phyloP scores from a whole-genome alignment of 2,888 invertebrate genomes.

The Sinhomidia bicolor region DNA sequence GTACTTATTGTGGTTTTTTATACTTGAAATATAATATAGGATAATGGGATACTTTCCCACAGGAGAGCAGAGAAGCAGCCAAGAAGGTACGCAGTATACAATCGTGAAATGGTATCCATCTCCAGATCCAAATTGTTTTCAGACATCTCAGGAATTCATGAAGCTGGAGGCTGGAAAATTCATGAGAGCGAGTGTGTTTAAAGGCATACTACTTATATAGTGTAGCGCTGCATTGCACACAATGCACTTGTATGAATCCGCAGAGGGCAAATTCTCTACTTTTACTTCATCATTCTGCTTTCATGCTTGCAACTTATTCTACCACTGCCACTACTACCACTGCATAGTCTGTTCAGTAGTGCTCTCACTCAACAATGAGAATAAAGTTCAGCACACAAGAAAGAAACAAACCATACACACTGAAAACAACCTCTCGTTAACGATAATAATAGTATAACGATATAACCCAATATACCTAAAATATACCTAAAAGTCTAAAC shows the following conservation, averaged over 20 bases:
- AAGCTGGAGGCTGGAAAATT: constrained; percentile 24
- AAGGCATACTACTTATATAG: not conserved
- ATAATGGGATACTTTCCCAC: not conserved
- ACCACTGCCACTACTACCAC: too few species aligned
- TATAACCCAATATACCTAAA: not conserved
- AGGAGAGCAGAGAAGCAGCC: too few species aligned
- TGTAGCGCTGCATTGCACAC: not conserved
- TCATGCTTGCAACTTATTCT: not conserved
- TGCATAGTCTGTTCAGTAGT: too few species aligned
- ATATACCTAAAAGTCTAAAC: not conserved
- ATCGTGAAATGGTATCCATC: not conserved
- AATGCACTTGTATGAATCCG: not conserved
- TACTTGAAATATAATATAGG: not conserved
- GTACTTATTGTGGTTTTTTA: constrained; percentile 8
- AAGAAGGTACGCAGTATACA: not conserved
- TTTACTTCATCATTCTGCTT: not conserved
- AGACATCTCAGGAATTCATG: constrained; percentile 53
- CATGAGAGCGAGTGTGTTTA: constrained; percentile 14
- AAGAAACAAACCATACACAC: constrained; percentile 4
- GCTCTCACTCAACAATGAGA: not conserved
- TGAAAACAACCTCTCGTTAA: not conserved
- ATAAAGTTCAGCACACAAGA: not conserved
- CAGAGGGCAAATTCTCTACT: not conserved
- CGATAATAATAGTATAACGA: constrained; percentile 5
- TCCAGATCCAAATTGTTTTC: constrained; percentile 40